phyloP scores from a whole-genome alignment of 1,140 invertebrate species.

The Pseudomyrmex pallidus region DNA sequence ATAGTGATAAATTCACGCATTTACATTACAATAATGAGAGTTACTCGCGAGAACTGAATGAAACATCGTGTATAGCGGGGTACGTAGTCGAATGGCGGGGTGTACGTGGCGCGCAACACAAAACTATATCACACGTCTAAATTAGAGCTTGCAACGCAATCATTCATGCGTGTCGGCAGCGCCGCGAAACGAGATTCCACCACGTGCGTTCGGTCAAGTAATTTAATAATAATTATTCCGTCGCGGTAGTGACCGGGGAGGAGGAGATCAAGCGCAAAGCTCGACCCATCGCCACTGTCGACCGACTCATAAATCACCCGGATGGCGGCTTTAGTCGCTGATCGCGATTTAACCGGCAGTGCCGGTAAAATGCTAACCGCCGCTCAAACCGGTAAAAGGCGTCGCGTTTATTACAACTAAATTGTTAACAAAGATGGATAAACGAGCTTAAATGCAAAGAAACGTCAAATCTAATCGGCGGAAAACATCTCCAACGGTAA shows the following conservation, averaged over 20 bases:
- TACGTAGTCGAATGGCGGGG: constrained; percentile 29
- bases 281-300: constrained; percentile 57
- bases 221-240: constrained; percentile 74
- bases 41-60: constrained; percentile 43
- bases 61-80: constrained; percentile 33
- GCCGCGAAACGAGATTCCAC: constrained; percentile 67
- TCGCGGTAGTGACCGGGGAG: constrained; percentile 9
- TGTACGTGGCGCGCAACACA: constrained; percentile 43
- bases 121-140: constrained; percentile 63
- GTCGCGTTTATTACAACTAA: background rate
- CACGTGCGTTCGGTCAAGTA: constrained; percentile 63
- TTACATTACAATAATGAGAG: constrained; percentile 27
- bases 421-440: constrained; percentile 9
- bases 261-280: constrained; percentile 17
- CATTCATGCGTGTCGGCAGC: constrained; percentile 69
- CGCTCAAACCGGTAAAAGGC: background rate
- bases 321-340: constrained; percentile 29
- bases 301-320: constrained; percentile 66
- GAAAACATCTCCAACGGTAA: background rate
- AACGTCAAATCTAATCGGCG: background rate
- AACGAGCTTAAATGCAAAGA: background rate
- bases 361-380: constrained; percentile 36
- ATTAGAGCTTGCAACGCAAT: constrained; percentile 68
- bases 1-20: constrained; percentile 1
- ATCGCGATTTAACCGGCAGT: constrained; percentile 64